phyloP scores from a whole-genome alignment of 1,140 invertebrate genomes.

The Thaumatotibia leucotreta region DNA sequence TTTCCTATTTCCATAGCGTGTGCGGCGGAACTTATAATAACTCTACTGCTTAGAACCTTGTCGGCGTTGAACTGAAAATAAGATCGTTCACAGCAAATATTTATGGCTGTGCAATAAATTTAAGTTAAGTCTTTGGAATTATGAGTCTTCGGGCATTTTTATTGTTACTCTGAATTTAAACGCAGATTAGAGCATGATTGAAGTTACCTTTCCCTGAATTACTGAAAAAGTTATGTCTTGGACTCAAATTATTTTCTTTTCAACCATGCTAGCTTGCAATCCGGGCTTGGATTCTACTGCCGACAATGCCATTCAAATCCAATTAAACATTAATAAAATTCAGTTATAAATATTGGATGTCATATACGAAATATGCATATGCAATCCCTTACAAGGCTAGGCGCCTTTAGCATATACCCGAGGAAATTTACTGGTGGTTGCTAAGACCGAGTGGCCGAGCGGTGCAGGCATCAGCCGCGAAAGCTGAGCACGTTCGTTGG shows the following conservation, averaged over 20 bases:
- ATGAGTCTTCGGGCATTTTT: neutral
- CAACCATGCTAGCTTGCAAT: neutral
- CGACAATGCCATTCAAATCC: neutral
- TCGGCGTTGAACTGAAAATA: slow-evolving; percentile 34
- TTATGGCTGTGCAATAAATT: slow-evolving; percentile 28
- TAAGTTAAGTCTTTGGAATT: slow-evolving; percentile 16
- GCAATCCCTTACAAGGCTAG: no score
- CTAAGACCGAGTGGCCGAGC: no score
- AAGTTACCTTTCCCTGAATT: neutral
- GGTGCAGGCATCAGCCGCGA: no score
- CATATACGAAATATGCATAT: no score
- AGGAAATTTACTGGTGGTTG: no score
- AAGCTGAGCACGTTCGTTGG: no score
- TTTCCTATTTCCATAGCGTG: neutral
- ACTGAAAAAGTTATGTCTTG: neutral
- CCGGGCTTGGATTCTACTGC: neutral
- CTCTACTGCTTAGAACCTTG: slow-evolving; percentile 37
- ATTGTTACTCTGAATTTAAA: slow-evolving; percentile 12
- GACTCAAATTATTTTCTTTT: neutral
- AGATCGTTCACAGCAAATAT: slow-evolving; percentile 28
- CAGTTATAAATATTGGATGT: no score
- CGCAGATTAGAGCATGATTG: slow-evolving; percentile 10
- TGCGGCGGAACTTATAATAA: slow-evolving; percentile 27
- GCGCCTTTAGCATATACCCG: no score
- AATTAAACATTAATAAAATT: neutral